Conservation (phyloP, 2,888 invertebrate genomes). For the Limnephilus rhombicus region DNA sequence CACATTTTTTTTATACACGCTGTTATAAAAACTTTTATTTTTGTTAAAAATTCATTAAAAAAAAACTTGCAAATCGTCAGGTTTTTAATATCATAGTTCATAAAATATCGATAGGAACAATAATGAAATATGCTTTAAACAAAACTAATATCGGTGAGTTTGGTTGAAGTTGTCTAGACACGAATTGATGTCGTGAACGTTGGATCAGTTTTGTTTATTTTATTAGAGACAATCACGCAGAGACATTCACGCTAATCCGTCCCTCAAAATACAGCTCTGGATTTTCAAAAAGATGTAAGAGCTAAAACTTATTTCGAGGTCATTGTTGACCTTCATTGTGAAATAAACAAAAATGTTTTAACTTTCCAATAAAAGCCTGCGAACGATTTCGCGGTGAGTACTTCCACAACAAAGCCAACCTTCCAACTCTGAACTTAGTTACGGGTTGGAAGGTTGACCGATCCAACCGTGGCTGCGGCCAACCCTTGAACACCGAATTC, state of each 20-base stretch:
- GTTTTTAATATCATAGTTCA: background rate
- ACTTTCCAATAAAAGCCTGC: too few relatives aligned
- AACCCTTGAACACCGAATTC: too few relatives aligned
- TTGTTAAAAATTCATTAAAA: background rate
- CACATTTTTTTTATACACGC: too few relatives aligned
- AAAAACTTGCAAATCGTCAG: background rate
- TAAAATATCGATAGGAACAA: background rate
- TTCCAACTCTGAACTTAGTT: too few relatives aligned
- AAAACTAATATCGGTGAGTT: background rate
- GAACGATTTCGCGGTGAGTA: too few relatives aligned
- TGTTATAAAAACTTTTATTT: too few relatives aligned
- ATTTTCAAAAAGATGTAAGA: background rate
- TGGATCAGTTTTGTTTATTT: background rate
- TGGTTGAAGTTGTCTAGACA: background rate
- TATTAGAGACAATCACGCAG: background rate
- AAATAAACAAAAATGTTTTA: too few relatives aligned
- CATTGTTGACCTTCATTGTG: too few relatives aligned
- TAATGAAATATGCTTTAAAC: background rate
- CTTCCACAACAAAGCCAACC: too few relatives aligned
- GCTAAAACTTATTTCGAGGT: background rate
- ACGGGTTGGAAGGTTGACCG: too few relatives aligned
- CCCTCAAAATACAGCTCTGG: background rate
- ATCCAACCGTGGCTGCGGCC: too few relatives aligned
- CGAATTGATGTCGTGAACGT: background rate
- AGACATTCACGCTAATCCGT: background rate